A percentile compares a stretch with the other conserved stretches of the same genome.
Conservation (phyloP, 2,888 invertebrate species). For the Clanis bilineata region DNA sequence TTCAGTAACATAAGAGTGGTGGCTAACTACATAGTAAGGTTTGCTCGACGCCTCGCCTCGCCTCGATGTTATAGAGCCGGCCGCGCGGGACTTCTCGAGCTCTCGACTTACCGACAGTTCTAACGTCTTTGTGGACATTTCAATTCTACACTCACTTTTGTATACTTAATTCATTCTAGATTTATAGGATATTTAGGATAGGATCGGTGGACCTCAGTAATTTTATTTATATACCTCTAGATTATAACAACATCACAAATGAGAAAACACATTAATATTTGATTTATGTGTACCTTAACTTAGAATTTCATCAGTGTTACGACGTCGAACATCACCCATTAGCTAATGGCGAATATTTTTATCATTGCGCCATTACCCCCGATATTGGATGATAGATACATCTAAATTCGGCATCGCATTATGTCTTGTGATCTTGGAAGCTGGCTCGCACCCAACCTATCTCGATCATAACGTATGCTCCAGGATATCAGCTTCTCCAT, state of each 20-base stretch:
- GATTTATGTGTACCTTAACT: not conserved
- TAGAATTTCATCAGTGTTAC: not conserved
- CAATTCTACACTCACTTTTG: not conserved
- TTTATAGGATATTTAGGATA: too few relatives aligned
- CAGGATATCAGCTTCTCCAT: not conserved
- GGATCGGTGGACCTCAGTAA: too few relatives aligned
- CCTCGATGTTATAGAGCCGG: too few relatives aligned
- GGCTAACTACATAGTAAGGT: not conserved
- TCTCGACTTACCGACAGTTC: not conserved
- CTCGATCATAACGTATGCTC: not conserved
- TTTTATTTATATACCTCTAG: too few relatives aligned
- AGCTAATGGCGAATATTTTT: not conserved
- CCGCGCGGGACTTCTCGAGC: not conserved
- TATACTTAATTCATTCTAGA: not conserved
- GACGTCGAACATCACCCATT: not conserved
- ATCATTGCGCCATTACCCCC: not conserved
- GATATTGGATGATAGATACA: not conserved
- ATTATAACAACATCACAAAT: too few relatives aligned
- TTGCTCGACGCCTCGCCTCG: not conserved
- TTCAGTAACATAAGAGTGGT: not conserved
- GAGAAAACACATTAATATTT: not conserved
- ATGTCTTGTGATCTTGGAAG: not conserved
- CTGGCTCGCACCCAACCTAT: conserved; percentile 4
- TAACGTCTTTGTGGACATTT: not conserved
- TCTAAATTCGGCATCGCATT: not conserved